These are phyloP conservation scores for Aphis craccivora DNA, from an alignment of 1,140 invertebrate species.

Conservation along the genomic window DNA sequence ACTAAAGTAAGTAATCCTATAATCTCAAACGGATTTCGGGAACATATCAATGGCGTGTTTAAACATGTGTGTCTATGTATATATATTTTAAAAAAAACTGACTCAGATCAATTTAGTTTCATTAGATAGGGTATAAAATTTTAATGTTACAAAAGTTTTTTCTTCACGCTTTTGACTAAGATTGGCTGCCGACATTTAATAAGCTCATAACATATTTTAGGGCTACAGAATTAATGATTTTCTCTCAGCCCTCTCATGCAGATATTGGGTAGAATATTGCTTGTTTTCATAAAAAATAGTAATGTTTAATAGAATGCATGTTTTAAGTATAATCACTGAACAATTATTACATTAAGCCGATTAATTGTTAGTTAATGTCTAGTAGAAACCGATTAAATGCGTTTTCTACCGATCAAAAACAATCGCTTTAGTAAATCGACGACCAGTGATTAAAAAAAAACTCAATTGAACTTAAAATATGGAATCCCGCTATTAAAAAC, in stretches of 20 bases:
- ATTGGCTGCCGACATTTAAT: not conserved
- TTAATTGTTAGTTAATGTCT: not conserved
- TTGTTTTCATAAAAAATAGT: not conserved
- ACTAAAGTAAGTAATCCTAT: slow-evolving; percentile 4
- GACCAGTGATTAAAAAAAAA: not conserved
- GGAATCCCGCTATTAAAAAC: not conserved
- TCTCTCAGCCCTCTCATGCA: not conserved
- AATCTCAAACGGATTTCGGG: not conserved
- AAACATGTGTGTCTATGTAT: not conserved
- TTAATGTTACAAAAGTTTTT: not conserved
- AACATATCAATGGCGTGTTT: not conserved
- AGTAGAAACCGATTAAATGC: not conserved
- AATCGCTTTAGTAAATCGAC: not conserved
- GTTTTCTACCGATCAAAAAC: not conserved
- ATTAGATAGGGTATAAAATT: not conserved
- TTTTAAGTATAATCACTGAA: not conserved
- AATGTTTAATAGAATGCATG: not conserved
- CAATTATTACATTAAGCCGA: too few relatives aligned
- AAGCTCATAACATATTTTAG: not conserved
- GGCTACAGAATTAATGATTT: not conserved
- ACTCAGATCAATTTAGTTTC: not conserved
- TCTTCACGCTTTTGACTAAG: not conserved
- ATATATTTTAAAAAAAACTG: not conserved
- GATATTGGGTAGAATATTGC: not conserved
- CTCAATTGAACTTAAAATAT: not conserved